These are phyloP conservation scores for Phortica variegata DNA, from an alignment of 1,140 invertebrate species.

Conservation along the genomic window DNA sequence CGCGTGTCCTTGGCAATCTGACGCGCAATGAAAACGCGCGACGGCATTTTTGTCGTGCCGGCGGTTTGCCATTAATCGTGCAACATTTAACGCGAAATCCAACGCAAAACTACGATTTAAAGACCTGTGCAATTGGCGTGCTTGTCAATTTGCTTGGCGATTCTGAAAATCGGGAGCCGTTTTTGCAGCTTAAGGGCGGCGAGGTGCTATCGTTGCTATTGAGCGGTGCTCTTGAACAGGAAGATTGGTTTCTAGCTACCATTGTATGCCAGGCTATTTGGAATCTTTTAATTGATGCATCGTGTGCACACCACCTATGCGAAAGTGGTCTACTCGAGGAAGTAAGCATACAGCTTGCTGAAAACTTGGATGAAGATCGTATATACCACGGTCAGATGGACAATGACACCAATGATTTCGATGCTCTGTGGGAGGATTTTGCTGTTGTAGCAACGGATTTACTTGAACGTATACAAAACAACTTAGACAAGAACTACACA, in stretches of 20 bases:
- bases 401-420: conserved; percentile 21
- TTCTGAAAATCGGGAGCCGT: conserved; percentile 44
- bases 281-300: conserved; percentile 69
- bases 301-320: conserved; percentile 57
- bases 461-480: conserved; percentile 59
- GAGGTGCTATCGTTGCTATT: conserved; percentile 37
- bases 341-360: conserved; percentile 61
- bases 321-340: conserved; percentile 59
- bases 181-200: conserved; percentile 43
- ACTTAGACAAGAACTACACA: conserved; percentile 30
- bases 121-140: conserved; percentile 51
- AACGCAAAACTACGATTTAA: conserved; percentile 44
- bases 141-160: conserved; percentile 54
- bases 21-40: conserved; percentile 50
- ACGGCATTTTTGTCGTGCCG: conserved; percentile 43
- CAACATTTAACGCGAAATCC: conserved; percentile 35
- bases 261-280: conserved; percentile 61
- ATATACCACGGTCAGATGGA: conserved; percentile 40
- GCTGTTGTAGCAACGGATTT: conserved; percentile 65
- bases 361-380: conserved; percentile 62
- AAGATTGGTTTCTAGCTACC: conserved; percentile 54
- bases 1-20: conserved; percentile 56
- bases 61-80: conserved; percentile 43
- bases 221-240: conserved; percentile 39
- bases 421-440: conserved; percentile 66